Evolutionary conservation across 2,888 invertebrate genomes (phyloP), one percentile per base, ranked within the genome.

Genomic region (Artemia sp.): DNA sequence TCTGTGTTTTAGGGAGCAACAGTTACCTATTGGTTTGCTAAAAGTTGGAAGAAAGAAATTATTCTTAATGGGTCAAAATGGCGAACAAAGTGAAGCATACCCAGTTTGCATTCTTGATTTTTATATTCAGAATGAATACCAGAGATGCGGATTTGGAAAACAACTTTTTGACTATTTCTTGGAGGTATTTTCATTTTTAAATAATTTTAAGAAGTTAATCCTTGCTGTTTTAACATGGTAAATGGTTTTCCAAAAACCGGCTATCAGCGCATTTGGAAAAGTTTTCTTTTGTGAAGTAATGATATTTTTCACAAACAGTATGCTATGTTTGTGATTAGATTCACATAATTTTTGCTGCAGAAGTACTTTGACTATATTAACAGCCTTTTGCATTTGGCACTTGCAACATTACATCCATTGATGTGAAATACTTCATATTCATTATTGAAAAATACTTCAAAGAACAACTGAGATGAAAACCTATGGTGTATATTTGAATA

Each of bases 101-200:
- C 88, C 93, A 0, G 82, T 90, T 12, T 95, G 94, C 78, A 85
- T 96, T 70, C 83, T 97, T 68, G 96, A 97, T 79, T 96, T 97
- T 81, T 97, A 89, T 79, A 85, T 97, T 50, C 85, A 90, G 76
- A 87, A 87, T 77, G 85, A 87, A 4, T 83, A 85, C 67, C 95
- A 95, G 79, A 85, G 95, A 70, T 84, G 84, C 77, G 96, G 96
- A 4, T 83, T 86, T 76, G 96, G 96, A 5, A 88, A 86, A 75
- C 79, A 82, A 71, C 81, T 97, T 12, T 95, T 91, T 79, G 90
- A 95, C 74, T 82, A 85, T 75, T 93, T 96, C 93, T 80, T 92
- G n/a, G 76, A 83, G 77, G 92, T 90, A 78, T 79, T 80, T 76
- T 71, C 67, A 67, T 14, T 51, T 51, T 52, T 68, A 11, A 51